phyloP scores from a whole-genome alignment of 2,113 vertebrate species.

The Ageneiosus marmoratus region DNA sequence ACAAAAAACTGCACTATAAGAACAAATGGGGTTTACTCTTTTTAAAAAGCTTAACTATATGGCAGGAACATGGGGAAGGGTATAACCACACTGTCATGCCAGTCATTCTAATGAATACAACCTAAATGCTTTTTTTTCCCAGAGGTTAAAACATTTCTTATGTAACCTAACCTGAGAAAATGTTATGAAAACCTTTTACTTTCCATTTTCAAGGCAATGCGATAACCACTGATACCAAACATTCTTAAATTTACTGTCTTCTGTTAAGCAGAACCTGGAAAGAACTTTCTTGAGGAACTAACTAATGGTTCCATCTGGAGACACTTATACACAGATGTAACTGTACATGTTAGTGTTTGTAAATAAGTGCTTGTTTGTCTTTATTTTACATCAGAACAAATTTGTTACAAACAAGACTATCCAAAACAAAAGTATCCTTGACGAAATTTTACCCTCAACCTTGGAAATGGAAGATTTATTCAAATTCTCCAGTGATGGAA shows the following conservation, averaged over 20 bases:
- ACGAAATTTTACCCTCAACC: background rate
- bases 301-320: slow-evolving; percentile 52
- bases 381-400: slow-evolving; percentile 19
- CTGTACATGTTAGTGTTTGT: background rate
- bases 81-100: background rate
- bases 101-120: background rate
- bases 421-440: background rate
- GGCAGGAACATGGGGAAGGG: background rate
- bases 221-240: background rate
- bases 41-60: background rate
- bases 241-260: background rate
- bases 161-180: background rate
- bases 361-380: slow-evolving; percentile 43
- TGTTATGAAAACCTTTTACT: background rate
- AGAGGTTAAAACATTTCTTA: background rate
- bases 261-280: no score
- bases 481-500: slow-evolving; percentile 13
- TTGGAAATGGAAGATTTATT: slow-evolving; percentile 24
- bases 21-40: background rate
- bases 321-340: slow-evolving; percentile 29
- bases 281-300: background rate
- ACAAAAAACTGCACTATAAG: background rate
- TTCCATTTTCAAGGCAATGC: background rate
- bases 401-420: slow-evolving; percentile 7
- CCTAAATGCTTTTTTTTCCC: background rate